Base-by-base conservation (phyloP, 2,888 invertebrate genomes). In the Epicampocera succincta region DNA sequence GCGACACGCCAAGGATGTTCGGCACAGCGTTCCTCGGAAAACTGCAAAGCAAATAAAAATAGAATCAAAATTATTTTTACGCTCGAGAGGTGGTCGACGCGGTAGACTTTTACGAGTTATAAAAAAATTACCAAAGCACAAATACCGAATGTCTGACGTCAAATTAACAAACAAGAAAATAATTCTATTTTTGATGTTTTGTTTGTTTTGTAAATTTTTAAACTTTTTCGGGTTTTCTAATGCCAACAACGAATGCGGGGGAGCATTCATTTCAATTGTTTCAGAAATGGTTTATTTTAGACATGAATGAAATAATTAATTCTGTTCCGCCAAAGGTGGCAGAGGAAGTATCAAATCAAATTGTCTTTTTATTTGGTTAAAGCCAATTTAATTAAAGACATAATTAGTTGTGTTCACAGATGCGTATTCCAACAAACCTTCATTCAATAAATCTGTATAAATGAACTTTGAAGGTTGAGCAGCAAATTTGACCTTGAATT, bases 1-100 rank as follows among this genome's bases (percentile, higher is more conserved):
- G 93, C 2, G 96, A 94, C 11, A 95, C 93, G 48, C 94, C 94
- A 17, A 93, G 92, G 84, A 92, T 85, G 71, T 58, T 80, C 1
- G 85, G 83, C n/a, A 82, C 15, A 15, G 68, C 6, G 21, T 15
- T 21, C n/a, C 38, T 46, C 2, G n/a, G 91, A 82, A 77, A 72
- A 63, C 85, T 92, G 92, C 88, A 83, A 84, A 85, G n/a, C 50
- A 52, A 85, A 84, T 79, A 58, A 71, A 52, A 61, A 40, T 19
- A 42, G 58, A 54, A 61, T 11, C 25, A 46, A 11, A 13, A 12
- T 33, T 61, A 79, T 66, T 74, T 61, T 52, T 19, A 69, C 13
- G 5, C 44, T 42, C 21, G 63, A 76, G 21, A 33, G 33, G 33
- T 33, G 33, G 33, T 33, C 33, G 6, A 8, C 8, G 11, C 44